Conservation (phyloP, 1,140 invertebrate genomes). For the Rhopalosiphum maidis region DNA sequence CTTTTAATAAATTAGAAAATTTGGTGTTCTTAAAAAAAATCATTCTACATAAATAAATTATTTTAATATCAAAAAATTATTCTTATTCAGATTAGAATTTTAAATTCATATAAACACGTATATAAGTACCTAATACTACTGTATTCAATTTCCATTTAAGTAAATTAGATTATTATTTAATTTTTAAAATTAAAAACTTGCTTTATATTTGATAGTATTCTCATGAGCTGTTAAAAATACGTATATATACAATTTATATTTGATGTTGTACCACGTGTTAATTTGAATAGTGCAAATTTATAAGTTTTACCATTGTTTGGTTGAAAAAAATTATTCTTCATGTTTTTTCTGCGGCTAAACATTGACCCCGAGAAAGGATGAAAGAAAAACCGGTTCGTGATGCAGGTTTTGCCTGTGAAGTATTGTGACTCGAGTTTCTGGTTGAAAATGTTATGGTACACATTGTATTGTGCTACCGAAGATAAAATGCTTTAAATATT, state of each 20-base stretch:
- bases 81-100: background rate
- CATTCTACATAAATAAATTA: background rate
- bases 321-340: conserved; percentile 38
- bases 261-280: background rate
- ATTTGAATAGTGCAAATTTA: background rate
- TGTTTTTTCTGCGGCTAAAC: conserved; percentile 39
- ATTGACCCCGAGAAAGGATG: conserved; percentile 45
- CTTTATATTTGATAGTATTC: background rate
- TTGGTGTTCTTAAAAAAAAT: background rate
- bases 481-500: conserved; percentile 18
- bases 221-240: background rate
- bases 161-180: background rate
- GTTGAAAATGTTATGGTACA: conserved; percentile 54
- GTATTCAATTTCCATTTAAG: background rate
- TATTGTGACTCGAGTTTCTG: conserved; percentile 54
- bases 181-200: background rate
- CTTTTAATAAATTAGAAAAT: background rate
- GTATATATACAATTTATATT: background rate
- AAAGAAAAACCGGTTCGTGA: conserved; percentile 55
- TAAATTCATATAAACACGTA: background rate
- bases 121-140: background rate
- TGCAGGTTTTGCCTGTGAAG: conserved; percentile 54
- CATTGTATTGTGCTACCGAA: background rate
- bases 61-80: background rate
- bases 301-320: background rate